These are phyloP conservation scores for Calephelis virginiensis DNA, from an alignment of 1,140 invertebrate species.

Conservation along the genomic window DNA sequence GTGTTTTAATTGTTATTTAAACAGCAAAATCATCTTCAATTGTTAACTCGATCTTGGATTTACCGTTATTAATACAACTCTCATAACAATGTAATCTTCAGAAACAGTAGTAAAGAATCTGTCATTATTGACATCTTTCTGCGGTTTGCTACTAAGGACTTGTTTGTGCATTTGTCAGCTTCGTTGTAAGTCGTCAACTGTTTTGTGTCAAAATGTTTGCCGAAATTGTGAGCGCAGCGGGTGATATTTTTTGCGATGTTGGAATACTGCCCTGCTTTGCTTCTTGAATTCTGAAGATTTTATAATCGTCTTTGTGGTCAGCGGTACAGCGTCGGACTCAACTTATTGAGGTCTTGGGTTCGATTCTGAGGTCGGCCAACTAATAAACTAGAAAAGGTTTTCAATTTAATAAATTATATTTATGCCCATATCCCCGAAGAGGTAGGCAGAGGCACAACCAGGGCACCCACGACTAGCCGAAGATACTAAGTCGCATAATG, in stretches of 20 bases:
- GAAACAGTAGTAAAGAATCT: conserved; percentile 13
- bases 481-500: no score
- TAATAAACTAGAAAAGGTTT: no score
- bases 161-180: conserved; percentile 25
- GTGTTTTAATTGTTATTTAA: neutral
- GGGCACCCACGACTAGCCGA: no score
- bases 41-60: neutral
- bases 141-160: conserved; percentile 39
- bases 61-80: conserved; percentile 20
- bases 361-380: no score
- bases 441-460: no score
- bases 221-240: conserved; percentile 46
- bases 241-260: conserved; percentile 27
- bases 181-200: conserved; percentile 19
- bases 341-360: no score
- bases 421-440: no score
- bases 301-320: no score
- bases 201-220: conserved; percentile 53
- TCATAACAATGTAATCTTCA: conserved; percentile 21
- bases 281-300: no score
- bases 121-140: conserved; percentile 4
- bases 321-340: no score
- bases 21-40: conserved; percentile 27
- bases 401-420: no score
- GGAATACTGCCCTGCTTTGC: neutral